Percentiles rank a stretch among this genome's conserved stretches.
Conservation (phyloP, 2,797 vertebrate species). For the Karalla daura region DNA sequence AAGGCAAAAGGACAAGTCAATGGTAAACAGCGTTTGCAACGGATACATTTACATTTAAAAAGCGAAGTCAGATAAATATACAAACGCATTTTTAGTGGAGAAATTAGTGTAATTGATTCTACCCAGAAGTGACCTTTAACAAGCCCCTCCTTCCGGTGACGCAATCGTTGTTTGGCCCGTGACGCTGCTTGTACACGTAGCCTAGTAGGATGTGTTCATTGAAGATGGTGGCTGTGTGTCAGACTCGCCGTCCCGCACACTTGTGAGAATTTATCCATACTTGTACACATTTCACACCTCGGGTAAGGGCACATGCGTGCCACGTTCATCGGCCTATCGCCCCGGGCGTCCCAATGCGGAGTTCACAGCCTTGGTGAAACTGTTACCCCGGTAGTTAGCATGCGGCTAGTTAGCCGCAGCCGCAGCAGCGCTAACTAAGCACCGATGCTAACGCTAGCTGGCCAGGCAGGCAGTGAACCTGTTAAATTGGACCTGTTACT, state of each 20-base stretch:
- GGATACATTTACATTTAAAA: no score
- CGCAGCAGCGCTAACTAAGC: constrained; percentile 63
- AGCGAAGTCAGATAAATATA: background rate
- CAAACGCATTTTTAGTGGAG: background rate
- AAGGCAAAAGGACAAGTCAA: no score
- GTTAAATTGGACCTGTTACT: constrained; percentile 47
- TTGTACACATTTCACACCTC: constrained; percentile 52
- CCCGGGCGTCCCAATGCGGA: constrained; percentile 11
- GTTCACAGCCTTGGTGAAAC: constrained; percentile 3
- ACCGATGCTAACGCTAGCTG: constrained; percentile 69
- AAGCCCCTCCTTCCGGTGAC: constrained; percentile 47
- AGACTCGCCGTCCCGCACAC: constrained; percentile 77
- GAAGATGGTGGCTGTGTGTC: constrained; percentile 86
- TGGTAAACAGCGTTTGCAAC: no score
- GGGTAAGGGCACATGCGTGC: constrained; percentile 43
- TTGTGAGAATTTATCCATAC: constrained; percentile 75
- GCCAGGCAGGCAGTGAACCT: constrained; percentile 60
- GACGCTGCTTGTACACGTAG: constrained; percentile 90
- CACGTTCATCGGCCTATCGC: background rate
- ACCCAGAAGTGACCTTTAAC: constrained; percentile 15
- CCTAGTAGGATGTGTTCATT: constrained; percentile 86
- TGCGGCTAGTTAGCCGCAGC: constrained; percentile 66
- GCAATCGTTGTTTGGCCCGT: constrained; percentile 73
- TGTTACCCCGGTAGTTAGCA: constrained; percentile 61
- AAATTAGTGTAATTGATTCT: background rate